Evolutionary conservation across 2,797 vertebrate species (phyloP), one percentile per base, ranked within the genome.

Genomic region (Erethizon dorsatum): DNA sequence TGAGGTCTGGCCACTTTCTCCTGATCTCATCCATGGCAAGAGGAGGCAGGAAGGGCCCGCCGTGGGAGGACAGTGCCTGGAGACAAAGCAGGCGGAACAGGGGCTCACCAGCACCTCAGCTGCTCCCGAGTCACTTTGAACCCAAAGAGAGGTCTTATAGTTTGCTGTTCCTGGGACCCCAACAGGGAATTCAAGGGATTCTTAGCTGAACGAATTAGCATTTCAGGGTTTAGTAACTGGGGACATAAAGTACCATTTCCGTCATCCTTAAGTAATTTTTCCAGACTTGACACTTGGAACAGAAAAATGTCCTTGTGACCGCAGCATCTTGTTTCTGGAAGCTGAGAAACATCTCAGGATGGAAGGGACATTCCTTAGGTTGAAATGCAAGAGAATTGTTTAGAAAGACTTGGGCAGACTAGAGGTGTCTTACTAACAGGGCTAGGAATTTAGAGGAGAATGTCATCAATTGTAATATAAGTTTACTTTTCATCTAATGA

Each of bases 401-500:
- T 78, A 96, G 91, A 97, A 93, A 93, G 97, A 83, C 87, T 98
- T 96, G 98, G 97, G 96, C 96, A 97, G 95, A 92, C 89, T 91
- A 96, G 87, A 91, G 90, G 54, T 41, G 87, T 97, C 97, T 97
- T 97, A 47, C 85, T 96, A 97, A 97, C 56, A 94, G 94, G 84
- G 90, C 92, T 95, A 96, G 92, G 89, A 96, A 97, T 97, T 97
- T 69, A 1, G 88, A 94, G 65, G 96, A 97, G 97, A 97, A 96
- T 82, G 52, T 90, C 91, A 97, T 96, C 96, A 97, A 87, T 98
- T 98, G 97, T 98, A 98, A 97, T 96, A 69, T 65, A 97, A 97
- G 97, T 98, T 98, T 98, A 97, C 97, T 98, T 98, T 97, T 91
- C 95, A 96, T 93, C 97, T 95, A 98, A 97, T 98, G 98, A 98